phyloP scores from a whole-genome alignment of 2,113 vertebrate genomes.

The Thermophis baileyi region DNA sequence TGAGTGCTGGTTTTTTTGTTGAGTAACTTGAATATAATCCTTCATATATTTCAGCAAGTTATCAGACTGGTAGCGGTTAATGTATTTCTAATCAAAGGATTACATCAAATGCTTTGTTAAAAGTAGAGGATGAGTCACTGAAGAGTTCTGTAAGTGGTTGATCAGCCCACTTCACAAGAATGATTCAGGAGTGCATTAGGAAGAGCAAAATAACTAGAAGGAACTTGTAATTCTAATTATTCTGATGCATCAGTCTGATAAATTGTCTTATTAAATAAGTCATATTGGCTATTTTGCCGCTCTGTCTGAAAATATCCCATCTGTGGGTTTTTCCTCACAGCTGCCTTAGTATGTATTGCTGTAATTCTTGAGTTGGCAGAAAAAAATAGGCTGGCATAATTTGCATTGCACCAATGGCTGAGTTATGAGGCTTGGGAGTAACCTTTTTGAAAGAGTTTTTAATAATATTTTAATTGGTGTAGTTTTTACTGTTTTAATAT shows the following conservation, averaged over 20 bases:
- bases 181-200: background rate
- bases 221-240: background rate
- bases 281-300: background rate
- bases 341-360: background rate
- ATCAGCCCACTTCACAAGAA: background rate
- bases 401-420: background rate
- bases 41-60: background rate
- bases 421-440: background rate
- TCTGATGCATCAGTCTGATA: background rate
- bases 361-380: background rate
- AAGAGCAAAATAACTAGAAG: background rate
- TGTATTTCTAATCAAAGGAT: background rate
- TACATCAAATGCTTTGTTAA: background rate
- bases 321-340: background rate
- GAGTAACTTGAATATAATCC: background rate
- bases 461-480: background rate
- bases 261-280: background rate
- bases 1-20: background rate
- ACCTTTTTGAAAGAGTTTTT: background rate
- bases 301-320: slow-evolving; percentile 3
- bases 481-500: background rate
- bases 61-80: background rate
- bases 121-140: background rate
- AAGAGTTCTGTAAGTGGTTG: background rate
- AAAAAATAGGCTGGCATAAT: background rate